Evolutionary conservation across 2,113 vertebrate genomes (phyloP), one percentile per base, ranked within the genome.

Genomic region (Suricata suricatta): DNA sequence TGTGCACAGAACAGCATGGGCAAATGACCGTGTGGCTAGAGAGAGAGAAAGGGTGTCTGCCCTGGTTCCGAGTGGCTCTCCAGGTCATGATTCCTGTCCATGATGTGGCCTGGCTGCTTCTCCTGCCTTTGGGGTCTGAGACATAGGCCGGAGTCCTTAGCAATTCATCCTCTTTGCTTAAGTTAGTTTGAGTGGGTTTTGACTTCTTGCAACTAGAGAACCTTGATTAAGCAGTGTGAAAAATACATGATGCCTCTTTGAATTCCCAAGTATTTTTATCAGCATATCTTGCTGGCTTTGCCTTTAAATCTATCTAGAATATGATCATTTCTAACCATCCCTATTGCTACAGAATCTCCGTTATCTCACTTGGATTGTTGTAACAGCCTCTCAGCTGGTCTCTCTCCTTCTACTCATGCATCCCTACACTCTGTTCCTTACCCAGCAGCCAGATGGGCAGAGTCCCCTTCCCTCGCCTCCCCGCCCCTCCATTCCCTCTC

Each of bases 191-290:
- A 71, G 12, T 76, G 16, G 12, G 16, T 81, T 94, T 96, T 77
- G 25, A 17, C 25, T 85, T 60, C 64, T 80, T 91, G 47, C 8
- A 88, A 60, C 21, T 29, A 71, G 52, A 72, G 27, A 66, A 44
- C 8, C 35, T 52, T 96, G 29, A 76, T 57, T 50, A 94, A 94
- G 47, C 44, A 52, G 25, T 54, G 74, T 74, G 54, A 92, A 84
- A 80, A 41, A 63, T 77, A 68, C 57, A 66, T 84, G 9, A 57
- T 76, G 50, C 50, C 81, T 92, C 57, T 27, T 47, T 82, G 41
- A 82, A 74, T 81, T 85, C 57, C 6, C 77, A 80, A 41, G 47
- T 85, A 38, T 86, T 86, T 86, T 89, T 1, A 38, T 92, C 25
- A 90, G 38, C 52, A 72, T 31, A 23, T 54, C 47, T 57, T 60